phyloP scores from a whole-genome alignment of 2,888 invertebrate genomes.

The Erebia ligea region DNA sequence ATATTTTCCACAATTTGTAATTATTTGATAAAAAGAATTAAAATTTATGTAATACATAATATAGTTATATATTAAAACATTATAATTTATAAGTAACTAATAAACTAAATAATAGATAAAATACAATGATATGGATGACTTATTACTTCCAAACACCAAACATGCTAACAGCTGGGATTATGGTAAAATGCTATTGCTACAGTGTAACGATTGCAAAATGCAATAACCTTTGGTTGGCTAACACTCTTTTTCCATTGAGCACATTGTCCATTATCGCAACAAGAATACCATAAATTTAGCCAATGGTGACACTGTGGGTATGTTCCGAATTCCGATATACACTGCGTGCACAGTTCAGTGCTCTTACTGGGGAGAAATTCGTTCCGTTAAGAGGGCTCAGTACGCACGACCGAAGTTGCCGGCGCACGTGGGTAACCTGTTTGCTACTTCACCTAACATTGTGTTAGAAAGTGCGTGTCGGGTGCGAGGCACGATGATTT shows the following conservation, averaged over 20 bases:
- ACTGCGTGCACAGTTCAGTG: too few species aligned
- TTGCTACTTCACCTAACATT: too few species aligned
- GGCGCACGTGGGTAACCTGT: too few species aligned
- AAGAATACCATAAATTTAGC: neutral
- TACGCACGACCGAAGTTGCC: too few species aligned
- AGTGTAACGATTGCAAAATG: neutral
- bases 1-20: neutral
- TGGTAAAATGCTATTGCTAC: neutral
- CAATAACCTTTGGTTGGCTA: neutral
- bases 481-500: too few species aligned
- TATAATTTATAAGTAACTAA: neutral
- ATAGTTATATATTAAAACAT: neutral
- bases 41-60: neutral
- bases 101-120: neutral
- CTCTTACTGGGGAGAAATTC: too few species aligned
- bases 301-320: too few species aligned
- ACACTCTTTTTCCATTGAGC: too few species aligned
- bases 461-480: too few species aligned
- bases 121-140: conserved; percentile 17
- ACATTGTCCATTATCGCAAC: neutral
- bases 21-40: neutral
- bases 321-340: too few species aligned
- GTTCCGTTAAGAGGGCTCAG: too few species aligned
- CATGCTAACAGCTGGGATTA: neutral
- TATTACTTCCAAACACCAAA: conserved; percentile 1